Evolutionary conservation across 2,797 vertebrate genomes (phyloP).

Genomic region (Avahi laniger): DNA sequence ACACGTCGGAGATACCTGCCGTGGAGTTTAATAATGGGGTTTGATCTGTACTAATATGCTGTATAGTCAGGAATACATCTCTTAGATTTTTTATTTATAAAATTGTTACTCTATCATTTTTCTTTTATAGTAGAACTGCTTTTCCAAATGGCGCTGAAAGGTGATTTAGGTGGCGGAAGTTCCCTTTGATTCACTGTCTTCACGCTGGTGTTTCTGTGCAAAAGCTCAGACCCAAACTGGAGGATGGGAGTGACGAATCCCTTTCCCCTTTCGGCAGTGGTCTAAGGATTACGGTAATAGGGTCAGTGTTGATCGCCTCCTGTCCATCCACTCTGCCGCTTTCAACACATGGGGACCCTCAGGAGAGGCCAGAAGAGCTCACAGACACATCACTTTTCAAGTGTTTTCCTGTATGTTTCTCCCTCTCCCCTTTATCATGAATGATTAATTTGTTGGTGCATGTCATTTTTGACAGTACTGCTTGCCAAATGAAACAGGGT

Average conservation of each 20-base stretch:
- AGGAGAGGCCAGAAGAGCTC: not conserved
- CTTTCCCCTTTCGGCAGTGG: not conserved
- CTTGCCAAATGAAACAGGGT: constrained; percentile 32
- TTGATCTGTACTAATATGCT: not conserved
- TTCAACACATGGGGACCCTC: not conserved
- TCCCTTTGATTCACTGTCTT: not conserved
- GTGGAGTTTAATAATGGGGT: not conserved
- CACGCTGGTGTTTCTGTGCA: not conserved
- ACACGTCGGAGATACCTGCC: not conserved
- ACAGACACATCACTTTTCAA: not conserved
- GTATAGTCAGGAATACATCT: not conserved
- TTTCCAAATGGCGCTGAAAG: not conserved
- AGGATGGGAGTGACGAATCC: rapidly evolving
- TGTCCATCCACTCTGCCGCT: not conserved
- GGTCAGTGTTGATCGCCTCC: not conserved
- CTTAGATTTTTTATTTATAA: not conserved
- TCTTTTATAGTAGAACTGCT: not conserved
- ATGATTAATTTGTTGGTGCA: not conserved
- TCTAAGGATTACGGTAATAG: not conserved
- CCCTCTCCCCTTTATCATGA: not conserved
- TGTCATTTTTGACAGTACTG: constrained; percentile 48
- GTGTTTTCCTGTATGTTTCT: not conserved
- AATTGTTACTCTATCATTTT: not conserved
- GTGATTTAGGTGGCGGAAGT: not conserved
- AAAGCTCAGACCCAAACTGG: not conserved